phyloP scores from a whole-genome alignment of 2,888 invertebrate species.

The Xanthorhoe designata region DNA sequence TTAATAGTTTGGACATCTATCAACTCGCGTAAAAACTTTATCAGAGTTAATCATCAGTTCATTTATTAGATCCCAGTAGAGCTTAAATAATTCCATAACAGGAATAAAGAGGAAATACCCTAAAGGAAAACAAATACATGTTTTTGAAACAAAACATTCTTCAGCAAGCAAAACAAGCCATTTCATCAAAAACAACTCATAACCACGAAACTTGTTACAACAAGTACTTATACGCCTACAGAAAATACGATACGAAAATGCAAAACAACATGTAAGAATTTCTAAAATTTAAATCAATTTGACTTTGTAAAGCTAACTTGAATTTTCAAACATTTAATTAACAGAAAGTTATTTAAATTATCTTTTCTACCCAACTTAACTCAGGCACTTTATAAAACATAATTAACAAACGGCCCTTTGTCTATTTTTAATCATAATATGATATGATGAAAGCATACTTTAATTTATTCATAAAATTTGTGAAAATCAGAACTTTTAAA shows the following conservation, averaged over 20 bases:
- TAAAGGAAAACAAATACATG: background rate
- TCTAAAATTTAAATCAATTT: background rate
- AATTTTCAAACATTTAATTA: slow-evolving; percentile 4
- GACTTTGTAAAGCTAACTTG: slow-evolving; percentile 6
- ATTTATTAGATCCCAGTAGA: background rate
- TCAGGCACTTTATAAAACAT: background rate
- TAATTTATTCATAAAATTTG: background rate
- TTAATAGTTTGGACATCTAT: too few relatives aligned
- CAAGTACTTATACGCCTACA: too few relatives aligned
- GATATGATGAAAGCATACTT: background rate
- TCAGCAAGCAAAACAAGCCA: background rate
- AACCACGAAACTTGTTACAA: background rate
- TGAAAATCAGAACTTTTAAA: background rate
- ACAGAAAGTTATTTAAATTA: too few relatives aligned
- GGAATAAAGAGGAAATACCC: background rate
- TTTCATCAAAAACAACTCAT: slow-evolving; percentile 1
- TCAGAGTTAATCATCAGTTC: background rate
- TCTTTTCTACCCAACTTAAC: too few relatives aligned
- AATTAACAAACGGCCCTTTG: background rate
- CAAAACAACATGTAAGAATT: background rate
- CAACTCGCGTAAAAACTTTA: too few relatives aligned
- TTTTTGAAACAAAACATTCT: slow-evolving; percentile 6
- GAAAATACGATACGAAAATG: background rate
- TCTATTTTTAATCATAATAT: background rate
- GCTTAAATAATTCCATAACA: background rate